These are phyloP conservation scores for Caenorhabditis drosophilae DNA, from an alignment of 2,888 invertebrate genomes.

Conservation along the genomic window DNA sequence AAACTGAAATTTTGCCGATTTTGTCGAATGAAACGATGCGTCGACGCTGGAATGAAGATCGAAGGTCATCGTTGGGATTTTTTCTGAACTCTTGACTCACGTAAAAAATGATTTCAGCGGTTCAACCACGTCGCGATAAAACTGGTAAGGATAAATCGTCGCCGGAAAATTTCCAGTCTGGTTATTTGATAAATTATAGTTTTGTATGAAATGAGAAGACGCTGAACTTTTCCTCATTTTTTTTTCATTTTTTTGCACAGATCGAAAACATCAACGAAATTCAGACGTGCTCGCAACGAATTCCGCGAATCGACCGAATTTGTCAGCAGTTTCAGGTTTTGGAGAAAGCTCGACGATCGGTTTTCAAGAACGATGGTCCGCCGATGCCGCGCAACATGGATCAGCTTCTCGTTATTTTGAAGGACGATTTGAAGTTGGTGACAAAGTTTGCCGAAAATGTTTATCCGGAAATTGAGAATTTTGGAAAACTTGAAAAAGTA, in stretches of 20 bases:
- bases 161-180: conserved; percentile 11
- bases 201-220: too few relatives aligned
- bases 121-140: conserved; percentile 28
- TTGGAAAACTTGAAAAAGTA: conserved; percentile 19
- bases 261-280: conserved; percentile 18
- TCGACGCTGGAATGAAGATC: conserved; percentile 24
- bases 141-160: conserved; percentile 18
- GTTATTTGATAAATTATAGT: not conserved
- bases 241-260: conserved; percentile 5
- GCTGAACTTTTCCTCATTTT: too few relatives aligned
- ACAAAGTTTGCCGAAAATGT: conserved; percentile 22
- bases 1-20: conserved; percentile 24
- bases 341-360: conserved; percentile 15
- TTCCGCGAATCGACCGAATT: conserved; percentile 14
- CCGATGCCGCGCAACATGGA: conserved; percentile 30
- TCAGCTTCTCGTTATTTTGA: conserved; percentile 19
- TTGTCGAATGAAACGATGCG: conserved; percentile 28
- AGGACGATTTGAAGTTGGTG: conserved; percentile 19
- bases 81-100: not conserved
- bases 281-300: conserved; percentile 23
- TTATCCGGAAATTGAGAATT: conserved; percentile 17
- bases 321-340: conserved; percentile 19
- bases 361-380: conserved; percentile 24
- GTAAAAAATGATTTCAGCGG: conserved; percentile 5
- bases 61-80: conserved; percentile 1